Evolutionary conservation across 2,797 vertebrate species (phyloP).

Genomic region (Trematomus bernacchii): DNA sequence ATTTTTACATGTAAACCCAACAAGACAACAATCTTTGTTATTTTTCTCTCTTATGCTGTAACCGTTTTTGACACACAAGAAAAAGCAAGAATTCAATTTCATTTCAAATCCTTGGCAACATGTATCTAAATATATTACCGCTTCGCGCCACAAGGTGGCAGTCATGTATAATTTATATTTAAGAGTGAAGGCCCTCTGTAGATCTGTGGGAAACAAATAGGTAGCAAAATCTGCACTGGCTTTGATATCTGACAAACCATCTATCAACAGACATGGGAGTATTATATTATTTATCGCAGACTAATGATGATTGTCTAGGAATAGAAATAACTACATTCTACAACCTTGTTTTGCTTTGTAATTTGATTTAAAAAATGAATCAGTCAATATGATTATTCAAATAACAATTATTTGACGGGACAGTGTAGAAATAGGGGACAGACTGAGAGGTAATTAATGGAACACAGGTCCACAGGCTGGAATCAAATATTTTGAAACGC

Average conservation of each 20-base stretch:
- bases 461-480: no score
- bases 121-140: neutral
- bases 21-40: neutral
- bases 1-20: neutral
- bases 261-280: neutral
- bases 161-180: constrained; percentile 38
- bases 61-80: neutral
- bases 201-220: neutral
- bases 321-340: neutral
- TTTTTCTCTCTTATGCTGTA: neutral
- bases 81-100: neutral
- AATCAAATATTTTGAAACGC: no score
- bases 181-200: fast-evolving
- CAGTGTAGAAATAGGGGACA: no score
- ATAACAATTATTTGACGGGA: no score
- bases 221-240: neutral
- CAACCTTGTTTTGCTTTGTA: neutral
- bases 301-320: neutral
- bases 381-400: neutral
- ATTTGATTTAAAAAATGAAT: neutral
- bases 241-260: constrained; percentile 1
- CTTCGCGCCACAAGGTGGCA: constrained; percentile 59
- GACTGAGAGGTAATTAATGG: no score
- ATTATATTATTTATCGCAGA: neutral
- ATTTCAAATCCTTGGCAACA: neutral